Conservation (phyloP, 2,113 vertebrate species). For the Furnarius figulus region DNA sequence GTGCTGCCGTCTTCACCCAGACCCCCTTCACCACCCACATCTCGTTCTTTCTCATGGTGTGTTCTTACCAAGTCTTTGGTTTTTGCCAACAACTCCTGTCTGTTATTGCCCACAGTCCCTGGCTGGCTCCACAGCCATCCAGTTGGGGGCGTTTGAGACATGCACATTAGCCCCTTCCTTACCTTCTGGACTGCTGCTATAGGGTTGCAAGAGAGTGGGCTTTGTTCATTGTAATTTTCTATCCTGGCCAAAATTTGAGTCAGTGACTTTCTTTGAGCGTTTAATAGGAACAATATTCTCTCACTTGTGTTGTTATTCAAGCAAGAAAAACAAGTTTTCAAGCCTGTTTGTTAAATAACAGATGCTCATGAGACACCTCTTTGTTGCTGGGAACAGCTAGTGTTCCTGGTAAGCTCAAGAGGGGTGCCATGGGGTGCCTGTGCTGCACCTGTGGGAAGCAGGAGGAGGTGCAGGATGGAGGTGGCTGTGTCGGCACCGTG, state of each 20-base stretch:
- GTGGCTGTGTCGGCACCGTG: rapidly evolving
- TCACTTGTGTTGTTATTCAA: not conserved
- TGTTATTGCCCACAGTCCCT: not conserved
- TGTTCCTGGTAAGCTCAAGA: not conserved
- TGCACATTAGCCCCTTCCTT: not conserved
- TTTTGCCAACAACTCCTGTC: not conserved
- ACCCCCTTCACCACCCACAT: not conserved
- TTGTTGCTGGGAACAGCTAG: not conserved
- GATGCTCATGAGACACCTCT: not conserved
- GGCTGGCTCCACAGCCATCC: not conserved
- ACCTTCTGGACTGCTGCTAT: not conserved
- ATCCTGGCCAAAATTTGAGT: not conserved
- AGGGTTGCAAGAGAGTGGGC: not conserved
- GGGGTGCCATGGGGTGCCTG: not conserved
- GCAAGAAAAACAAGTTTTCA: not conserved
- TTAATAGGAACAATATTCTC: not conserved
- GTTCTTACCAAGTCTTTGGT: not conserved
- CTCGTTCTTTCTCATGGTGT: not conserved
- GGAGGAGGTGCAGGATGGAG: rapidly evolving
- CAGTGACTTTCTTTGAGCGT: not conserved
- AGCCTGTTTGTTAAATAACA: not conserved
- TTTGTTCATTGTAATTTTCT: not conserved
- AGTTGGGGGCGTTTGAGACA: not conserved
- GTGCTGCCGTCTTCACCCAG: not conserved
- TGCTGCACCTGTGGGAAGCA: not conserved